These are phyloP conservation scores for Orthonychiurus folsomi DNA, from an alignment of 2,888 invertebrate genomes.

Conservation along the genomic window DNA sequence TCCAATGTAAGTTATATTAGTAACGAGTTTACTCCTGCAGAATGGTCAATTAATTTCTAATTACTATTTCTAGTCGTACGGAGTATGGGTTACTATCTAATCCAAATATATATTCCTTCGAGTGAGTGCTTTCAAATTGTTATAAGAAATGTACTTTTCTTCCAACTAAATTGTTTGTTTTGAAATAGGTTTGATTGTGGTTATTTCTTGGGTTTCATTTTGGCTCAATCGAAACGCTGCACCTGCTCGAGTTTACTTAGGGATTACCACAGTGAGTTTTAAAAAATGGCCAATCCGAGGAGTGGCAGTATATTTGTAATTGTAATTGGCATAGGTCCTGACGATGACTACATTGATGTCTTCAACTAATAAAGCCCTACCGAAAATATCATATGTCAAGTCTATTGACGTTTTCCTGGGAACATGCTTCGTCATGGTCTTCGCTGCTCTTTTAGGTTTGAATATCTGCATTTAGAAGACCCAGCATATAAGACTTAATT, in stretches of 20 bases:
- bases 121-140: slow-evolving; percentile 15
- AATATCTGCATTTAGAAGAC: background rate
- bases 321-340: slow-evolving; percentile 59
- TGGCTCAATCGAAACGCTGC: slow-evolving; percentile 81
- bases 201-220: slow-evolving; percentile 95
- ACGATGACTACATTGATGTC: slow-evolving; percentile 97
- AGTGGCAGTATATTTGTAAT: too few relatives aligned
- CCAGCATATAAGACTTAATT: background rate
- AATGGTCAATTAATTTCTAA: too few relatives aligned
- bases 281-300: background rate
- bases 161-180: background rate
- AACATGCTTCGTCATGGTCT: slow-evolving; percentile 98
- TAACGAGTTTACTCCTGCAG: too few relatives aligned
- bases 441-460: slow-evolving; percentile 83
- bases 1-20: too few relatives aligned
- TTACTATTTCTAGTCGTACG: too few relatives aligned
- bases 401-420: slow-evolving; percentile 94
- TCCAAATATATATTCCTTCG: slow-evolving; percentile 96
- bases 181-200: slow-evolving; percentile 71
- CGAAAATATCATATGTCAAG: slow-evolving; percentile 95
- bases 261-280: slow-evolving; percentile 69
- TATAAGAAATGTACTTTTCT: background rate
- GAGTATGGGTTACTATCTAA: slow-evolving; percentile 96
- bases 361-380: slow-evolving; percentile 88
- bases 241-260: slow-evolving; percentile 83